These are phyloP conservation scores for Saimiri boliviensis DNA, from an alignment of 2,113 vertebrate species.

Conservation along the genomic window DNA sequence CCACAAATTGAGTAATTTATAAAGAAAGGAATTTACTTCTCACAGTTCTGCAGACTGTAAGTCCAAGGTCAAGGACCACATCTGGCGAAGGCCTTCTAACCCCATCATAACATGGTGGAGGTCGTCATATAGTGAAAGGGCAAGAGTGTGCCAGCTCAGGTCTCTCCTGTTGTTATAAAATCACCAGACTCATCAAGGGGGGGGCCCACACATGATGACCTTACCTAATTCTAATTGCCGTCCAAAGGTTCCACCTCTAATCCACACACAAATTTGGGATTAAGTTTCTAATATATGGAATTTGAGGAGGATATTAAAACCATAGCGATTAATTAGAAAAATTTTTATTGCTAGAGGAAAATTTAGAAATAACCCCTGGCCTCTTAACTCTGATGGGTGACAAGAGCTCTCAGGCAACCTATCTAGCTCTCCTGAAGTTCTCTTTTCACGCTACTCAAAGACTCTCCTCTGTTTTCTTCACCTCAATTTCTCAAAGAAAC, in stretches of 20 bases:
- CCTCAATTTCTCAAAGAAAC: neutral
- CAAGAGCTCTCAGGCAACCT: fast-evolving
- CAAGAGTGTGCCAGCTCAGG: neutral
- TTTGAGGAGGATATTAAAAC: neutral
- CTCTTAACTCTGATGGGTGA: neutral
- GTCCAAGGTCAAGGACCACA: neutral
- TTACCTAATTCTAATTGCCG: neutral
- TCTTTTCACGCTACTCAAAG: neutral
- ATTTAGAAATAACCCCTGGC: neutral
- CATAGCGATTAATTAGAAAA: neutral
- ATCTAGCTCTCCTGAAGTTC: neutral
- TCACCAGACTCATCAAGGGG: neutral
- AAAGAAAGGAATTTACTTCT: neutral
- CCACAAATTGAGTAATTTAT: neutral
- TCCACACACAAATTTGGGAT: neutral
- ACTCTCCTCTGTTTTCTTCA: neutral
- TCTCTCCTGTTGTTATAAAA: neutral
- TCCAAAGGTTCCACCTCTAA: neutral
- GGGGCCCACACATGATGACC: neutral
- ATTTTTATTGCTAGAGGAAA: neutral
- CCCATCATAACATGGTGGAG: neutral
- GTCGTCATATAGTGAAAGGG: neutral
- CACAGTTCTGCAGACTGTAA: neutral
- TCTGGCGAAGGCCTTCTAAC: neutral
- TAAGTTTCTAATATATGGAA: neutral